These are phyloP conservation scores for Megaleporinus macrocephalus DNA, from an alignment of 2,113 vertebrate genomes.

Conservation along the genomic window DNA sequence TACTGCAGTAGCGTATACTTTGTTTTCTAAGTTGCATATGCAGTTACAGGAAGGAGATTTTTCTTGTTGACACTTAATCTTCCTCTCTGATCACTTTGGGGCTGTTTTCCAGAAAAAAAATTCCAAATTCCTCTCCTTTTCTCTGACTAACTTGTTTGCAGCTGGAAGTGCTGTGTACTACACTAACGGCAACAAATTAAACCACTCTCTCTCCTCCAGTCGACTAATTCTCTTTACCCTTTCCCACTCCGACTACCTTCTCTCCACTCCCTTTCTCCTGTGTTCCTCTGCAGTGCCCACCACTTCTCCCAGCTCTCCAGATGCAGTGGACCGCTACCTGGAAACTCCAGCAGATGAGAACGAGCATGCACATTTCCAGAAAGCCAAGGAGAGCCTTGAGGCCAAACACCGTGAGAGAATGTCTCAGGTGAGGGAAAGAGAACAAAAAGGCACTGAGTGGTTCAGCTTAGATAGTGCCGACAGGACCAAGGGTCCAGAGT, in stretches of 20 bases:
- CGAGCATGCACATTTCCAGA: slow-evolving; percentile 95
- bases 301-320: slow-evolving; percentile 89
- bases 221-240: neutral
- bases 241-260: neutral
- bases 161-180: neutral
- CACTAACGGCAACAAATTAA: neutral
- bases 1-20: too few species aligned
- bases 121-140: neutral
- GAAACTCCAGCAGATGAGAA: slow-evolving; percentile 96
- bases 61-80: neutral
- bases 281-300: slow-evolving; percentile 84
- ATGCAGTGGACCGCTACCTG: slow-evolving; percentile 94
- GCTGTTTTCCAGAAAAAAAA: slow-evolving; percentile 1
- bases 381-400: slow-evolving; percentile 96
- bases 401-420: slow-evolving; percentile 95
- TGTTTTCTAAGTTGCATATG: too few species aligned
- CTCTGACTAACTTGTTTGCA: neutral
- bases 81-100: neutral
- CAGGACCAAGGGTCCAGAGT: too few species aligned
- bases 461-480: too few species aligned
- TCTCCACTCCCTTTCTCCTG: neutral
- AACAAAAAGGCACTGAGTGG: neutral
- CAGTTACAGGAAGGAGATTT: too few species aligned
- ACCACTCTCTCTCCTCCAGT: neutral
- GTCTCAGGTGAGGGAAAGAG: slow-evolving; percentile 84